Conservation (phyloP, 2,797 vertebrate species). For the Lagodon rhomboides region DNA sequence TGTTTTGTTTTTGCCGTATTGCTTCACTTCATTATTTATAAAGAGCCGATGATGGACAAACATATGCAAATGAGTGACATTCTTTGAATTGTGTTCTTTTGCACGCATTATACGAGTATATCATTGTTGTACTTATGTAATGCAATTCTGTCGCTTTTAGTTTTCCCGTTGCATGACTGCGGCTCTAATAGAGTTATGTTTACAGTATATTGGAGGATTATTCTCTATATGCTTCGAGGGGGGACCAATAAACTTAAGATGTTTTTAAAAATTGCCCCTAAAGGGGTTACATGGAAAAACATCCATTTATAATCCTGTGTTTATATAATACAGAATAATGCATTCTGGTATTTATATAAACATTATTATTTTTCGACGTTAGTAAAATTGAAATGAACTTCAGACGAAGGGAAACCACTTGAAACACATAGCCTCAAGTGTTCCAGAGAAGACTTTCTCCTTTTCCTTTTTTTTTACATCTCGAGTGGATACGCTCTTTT, state of each 20-base stretch:
- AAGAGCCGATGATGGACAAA: slow-evolving; percentile 25
- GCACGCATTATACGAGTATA: not conserved
- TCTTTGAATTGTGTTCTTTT: slow-evolving; percentile 23
- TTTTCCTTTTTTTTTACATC: slow-evolving; percentile 15
- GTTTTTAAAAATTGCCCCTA: not conserved
- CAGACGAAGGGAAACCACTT: slow-evolving; percentile 18
- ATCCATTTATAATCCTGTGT: slow-evolving; percentile 24
- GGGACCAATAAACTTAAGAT: not conserved
- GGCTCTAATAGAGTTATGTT: slow-evolving; percentile 12
- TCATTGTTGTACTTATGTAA: slow-evolving; percentile 8
- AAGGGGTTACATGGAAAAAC: slow-evolving; percentile 1
- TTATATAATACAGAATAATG: slow-evolving; percentile 5
- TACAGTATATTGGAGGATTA: slow-evolving; percentile 4
- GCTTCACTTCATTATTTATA: not conserved
- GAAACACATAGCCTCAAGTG: slow-evolving; percentile 17
- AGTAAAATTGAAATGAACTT: slow-evolving; percentile 11
- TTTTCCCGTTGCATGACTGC: slow-evolving; percentile 25
- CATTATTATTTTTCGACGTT: slow-evolving; percentile 9
- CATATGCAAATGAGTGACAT: slow-evolving; percentile 18
- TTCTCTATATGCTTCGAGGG: not conserved
- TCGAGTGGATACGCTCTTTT: slow-evolving; percentile 9
- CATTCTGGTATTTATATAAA: slow-evolving; percentile 12
- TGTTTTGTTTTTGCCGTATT: slow-evolving; percentile 1
- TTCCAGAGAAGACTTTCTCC: slow-evolving; percentile 7
- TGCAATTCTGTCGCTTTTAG: slow-evolving; percentile 19